Evolutionary conservation across 2,113 vertebrate genomes (phyloP), one percentile per base, ranked within the genome.

Genomic region (Poeciliopsis turrubarensis): DNA sequence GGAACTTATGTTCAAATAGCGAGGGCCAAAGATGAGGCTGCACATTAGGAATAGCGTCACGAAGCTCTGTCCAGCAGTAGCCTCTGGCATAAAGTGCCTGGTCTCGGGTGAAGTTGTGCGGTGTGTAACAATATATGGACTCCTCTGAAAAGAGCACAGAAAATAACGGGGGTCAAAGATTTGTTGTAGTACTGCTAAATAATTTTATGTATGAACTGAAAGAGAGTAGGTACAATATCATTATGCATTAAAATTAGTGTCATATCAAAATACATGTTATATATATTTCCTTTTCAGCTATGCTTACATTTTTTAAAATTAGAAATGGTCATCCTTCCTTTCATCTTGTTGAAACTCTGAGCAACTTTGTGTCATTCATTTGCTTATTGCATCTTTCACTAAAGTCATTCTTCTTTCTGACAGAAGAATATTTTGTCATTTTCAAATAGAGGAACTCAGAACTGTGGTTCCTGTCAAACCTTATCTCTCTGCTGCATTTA

Each of bases 11-110:
- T 87, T 98, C 97, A 87, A 99, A 98, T 41, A 99, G 93, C 25
- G 98, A 99, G 22, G 96, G 97, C 94, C 97, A 96, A 78, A 96
- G 95, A 87, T 95, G 95, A 82, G 95, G 90, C 82, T 98, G 96
- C 86, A 97, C 94, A 27, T 96, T 97, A 77, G 97, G 95, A 76
- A 95, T 75, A 64, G 98, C 97, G 69, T 99, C 98, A 83, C 96
- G 96, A 90, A 99, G 96, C 94, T 99, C 98, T 83, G 97, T 99
- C 98, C 98, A 99, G 95, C 98, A 99, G 95, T 98, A 99, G 95
- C 98, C 98, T 87, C 98, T 94, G 77, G 98, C 98, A 76, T 99
- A 99, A 91, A 99, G 94, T 64, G 98, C 98, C 95, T 99, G 98
- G 94, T 99, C 98, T 78, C 98, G 95, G 86, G 98, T 99, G 95